Evolutionary conservation across 2,113 vertebrate species (phyloP).

Genomic region (Diphyllodes magnificus): DNA sequence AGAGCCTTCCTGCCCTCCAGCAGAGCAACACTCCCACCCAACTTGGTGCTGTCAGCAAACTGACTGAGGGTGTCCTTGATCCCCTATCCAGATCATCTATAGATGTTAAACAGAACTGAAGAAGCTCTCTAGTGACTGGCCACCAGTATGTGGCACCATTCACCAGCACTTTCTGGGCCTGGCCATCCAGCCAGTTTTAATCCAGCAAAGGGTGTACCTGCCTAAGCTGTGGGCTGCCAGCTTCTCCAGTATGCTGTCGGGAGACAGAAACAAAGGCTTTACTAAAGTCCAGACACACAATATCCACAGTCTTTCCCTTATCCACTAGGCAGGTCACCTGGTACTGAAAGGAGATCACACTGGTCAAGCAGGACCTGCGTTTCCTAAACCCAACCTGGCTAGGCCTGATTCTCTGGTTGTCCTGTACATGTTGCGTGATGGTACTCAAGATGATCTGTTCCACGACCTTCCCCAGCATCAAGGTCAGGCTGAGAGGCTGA

Average conservation of each 20-base stretch:
- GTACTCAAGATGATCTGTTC: neutral
- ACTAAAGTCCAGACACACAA: neutral
- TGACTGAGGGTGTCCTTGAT: neutral
- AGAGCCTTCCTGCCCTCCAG: neutral
- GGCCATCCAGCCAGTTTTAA: neutral
- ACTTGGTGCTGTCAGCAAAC: neutral
- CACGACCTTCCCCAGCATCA: neutral
- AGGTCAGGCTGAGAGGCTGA: neutral
- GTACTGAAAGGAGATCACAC: accelerated
- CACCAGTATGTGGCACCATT: too few species aligned
- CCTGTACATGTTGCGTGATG: neutral
- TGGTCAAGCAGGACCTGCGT: neutral
- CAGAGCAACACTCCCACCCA: neutral
- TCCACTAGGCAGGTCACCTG: neutral
- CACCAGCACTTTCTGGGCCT: neutral
- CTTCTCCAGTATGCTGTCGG: neutral
- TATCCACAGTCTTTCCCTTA: neutral
- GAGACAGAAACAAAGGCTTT: neutral
- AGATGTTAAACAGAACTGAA: neutral
- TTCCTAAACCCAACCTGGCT: neutral
- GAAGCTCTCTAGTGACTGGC: accelerated
- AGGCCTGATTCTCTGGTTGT: neutral
- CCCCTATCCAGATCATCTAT: accelerated
- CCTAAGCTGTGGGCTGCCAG: neutral
- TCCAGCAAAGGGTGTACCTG: neutral